Base-by-base conservation (phyloP, 2,888 invertebrate genomes). In the Drosophila mimetica region DNA sequence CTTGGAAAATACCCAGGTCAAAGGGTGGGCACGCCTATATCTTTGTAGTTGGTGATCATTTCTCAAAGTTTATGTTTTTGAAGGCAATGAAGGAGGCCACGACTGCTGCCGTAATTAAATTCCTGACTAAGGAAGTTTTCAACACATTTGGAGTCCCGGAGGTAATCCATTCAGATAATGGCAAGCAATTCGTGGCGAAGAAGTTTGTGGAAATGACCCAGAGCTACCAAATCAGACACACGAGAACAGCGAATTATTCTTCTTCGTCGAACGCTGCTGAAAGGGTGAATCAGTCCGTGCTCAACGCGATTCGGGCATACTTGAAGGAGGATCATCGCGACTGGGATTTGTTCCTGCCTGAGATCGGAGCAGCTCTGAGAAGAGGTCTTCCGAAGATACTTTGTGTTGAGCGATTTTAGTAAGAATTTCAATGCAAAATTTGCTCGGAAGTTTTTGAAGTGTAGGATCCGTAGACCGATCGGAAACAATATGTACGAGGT, bases 161-260 rank as follows among this genome's bases (percentile, higher is more conserved):
- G n/a, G 30, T 11, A 1, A 18, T 41, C 1, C 48, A 57, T 9
- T 48, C 13, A 14, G 39, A 48, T 3, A 41, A 57, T 8, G 30
- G 57, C 13, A 48, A 48, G 8, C 48, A 58, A 13, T 39, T 58
- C 14, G 39, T 58, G 39, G 20, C 28, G 4, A 57, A 30, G 9
- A 14, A 16, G 1, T 48, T 25, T 25, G 25, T 25, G 25, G 25
- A 25, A 25, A 25, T 25, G 25, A 25, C 25, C 7, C 25, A 25
- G 25, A 25, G 25, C 25, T 25, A 25, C 25, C 25, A 25, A 25
- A 25, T 25, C 25, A 6, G 34, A 16, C 3, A 30, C 28, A 30
- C 28, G 28, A 30, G 9, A 30, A 42, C 50, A 5, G 41, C 58
- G 5, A 18, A 50, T 0, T 58, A 50, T 9, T 58, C 50, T 5